Percentiles rank a stretch among this genome's conserved stretches.
Evolutionary conservation across 2,797 vertebrate genomes (phyloP).

Genomic region (Poliocrania exsul): DNA sequence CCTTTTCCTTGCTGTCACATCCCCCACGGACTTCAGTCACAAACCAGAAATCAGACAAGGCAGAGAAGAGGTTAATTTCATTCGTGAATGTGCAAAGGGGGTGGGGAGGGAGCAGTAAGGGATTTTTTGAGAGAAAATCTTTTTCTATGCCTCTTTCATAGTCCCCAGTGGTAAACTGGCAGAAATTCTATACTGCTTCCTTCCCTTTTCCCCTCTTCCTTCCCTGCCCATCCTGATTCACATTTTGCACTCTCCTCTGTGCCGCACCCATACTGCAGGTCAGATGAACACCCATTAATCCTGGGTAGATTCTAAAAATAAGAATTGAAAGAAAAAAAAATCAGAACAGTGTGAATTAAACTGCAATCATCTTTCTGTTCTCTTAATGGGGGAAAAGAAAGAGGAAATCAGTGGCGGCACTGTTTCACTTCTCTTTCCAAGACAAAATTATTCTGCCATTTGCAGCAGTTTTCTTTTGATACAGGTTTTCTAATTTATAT

Average conservation of each 20-base stretch:
- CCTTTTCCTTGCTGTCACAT: background rate
- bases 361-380: conserved; percentile 39
- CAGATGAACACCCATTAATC: conserved; percentile 14
- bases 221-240: background rate
- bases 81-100: background rate
- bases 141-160: background rate
- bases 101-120: background rate
- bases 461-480: conserved; percentile 23
- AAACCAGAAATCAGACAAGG: background rate
- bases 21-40: background rate
- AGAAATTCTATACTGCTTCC: background rate
- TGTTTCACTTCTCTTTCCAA: conserved; percentile 26
- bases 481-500: conserved; percentile 30
- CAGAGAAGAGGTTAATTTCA: background rate
- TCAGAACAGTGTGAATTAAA: conserved; percentile 25
- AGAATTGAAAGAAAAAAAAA: background rate
- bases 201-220: background rate
- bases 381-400: conserved; percentile 13
- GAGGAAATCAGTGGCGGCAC: conserved; percentile 26
- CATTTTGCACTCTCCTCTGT: background rate
- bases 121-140: background rate
- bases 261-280: background rate
- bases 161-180: background rate
- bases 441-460: conserved; percentile 11
- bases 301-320: conserved; percentile 28